Conservation (phyloP, 2,888 invertebrate species). For the Drosophila affinis region DNA sequence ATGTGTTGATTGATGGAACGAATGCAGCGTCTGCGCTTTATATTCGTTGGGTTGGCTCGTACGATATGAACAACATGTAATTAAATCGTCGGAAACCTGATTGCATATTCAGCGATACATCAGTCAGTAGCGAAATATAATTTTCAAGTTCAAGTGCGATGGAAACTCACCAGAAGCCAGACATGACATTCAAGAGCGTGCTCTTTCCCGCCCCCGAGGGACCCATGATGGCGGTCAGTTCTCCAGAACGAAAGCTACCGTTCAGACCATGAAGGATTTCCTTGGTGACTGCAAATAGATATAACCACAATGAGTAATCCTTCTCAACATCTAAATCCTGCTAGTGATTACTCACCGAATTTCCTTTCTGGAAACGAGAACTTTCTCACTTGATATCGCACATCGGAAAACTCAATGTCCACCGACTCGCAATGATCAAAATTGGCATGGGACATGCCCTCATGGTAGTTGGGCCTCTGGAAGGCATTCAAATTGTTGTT, state of each 20-base stretch:
- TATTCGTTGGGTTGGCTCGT: constrained; percentile 5
- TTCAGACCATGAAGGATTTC: constrained; percentile 86
- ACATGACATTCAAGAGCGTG: constrained; percentile 94
- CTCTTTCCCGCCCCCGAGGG: constrained; percentile 92
- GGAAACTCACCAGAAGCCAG: constrained; percentile 92
- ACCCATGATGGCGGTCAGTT: constrained; percentile 87
- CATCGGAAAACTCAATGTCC: constrained; percentile 88
- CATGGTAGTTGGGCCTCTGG: constrained; percentile 49
- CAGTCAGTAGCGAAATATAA: background rate
- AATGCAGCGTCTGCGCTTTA: constrained; percentile 30
- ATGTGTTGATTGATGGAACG: constrained; percentile 42
- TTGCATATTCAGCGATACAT: constrained; percentile 7
- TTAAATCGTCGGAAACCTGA: constrained; percentile 23
- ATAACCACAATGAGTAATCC: background rate
- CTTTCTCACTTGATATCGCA: constrained; percentile 87
- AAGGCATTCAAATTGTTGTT: constrained; percentile 67
- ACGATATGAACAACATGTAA: constrained; percentile 27
- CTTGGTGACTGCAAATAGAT: constrained; percentile 83
- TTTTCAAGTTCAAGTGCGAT: constrained; percentile 18
- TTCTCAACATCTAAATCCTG: background rate
- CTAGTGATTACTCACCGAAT: constrained; percentile 85
- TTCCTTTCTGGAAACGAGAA: constrained; percentile 86
- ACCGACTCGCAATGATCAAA: constrained; percentile 86
- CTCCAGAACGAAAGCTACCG: constrained; percentile 86
- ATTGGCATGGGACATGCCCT: constrained; percentile 59